Evolutionary conservation across 1,140 invertebrate genomes (phyloP), one percentile per base, ranked within the genome.

Genomic region (Trichonephila clavata): DNA sequence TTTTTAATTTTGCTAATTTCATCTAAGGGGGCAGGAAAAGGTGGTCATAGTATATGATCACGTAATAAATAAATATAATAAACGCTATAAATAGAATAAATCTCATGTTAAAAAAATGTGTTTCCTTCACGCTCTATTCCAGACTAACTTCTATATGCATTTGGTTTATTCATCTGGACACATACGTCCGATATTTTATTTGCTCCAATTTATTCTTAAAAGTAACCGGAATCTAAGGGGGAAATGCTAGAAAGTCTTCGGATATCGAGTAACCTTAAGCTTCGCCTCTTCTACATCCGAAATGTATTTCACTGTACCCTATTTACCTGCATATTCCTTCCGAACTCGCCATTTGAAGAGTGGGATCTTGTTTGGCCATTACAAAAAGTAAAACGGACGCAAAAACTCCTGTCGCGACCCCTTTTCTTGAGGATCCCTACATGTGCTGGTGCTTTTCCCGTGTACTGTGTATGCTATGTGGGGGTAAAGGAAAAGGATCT

Each of bases 351-450:
- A 65, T 92, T 84, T 92, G 57, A 68, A 89, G 89, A 39, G 43
- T 90, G 6, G 77, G 24, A 90, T 77, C 61, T 84, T 92, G 90
- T 84, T 92, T 92, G 80, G 90, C 77, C 71, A 89, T 65, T 92
- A 63, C 77, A 84, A 60, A n/a, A 71, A 88, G 63, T 18, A 92
- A 84, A 84, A 92, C 27, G 60, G 60, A 84, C 60, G 10, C 50
- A 80, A 90, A 90, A 90, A 90, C 63, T 68, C 84, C 50, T 27
- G 20, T 24, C 57, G 57, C 57, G 20, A 10, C 27, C 59, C 68
- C 81, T 77, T 77, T 77, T 32, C 18, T 16, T 27, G 24, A 20
- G 4, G 32, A 14, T 32, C 24, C 60, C 59, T 88, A 68, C 86
- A 18, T 88, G 50, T 71, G 71, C 32, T 13, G 59, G 50, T 77